phyloP scores from a whole-genome alignment of 2,888 invertebrate genomes.

The Himalopsyche anomala region DNA sequence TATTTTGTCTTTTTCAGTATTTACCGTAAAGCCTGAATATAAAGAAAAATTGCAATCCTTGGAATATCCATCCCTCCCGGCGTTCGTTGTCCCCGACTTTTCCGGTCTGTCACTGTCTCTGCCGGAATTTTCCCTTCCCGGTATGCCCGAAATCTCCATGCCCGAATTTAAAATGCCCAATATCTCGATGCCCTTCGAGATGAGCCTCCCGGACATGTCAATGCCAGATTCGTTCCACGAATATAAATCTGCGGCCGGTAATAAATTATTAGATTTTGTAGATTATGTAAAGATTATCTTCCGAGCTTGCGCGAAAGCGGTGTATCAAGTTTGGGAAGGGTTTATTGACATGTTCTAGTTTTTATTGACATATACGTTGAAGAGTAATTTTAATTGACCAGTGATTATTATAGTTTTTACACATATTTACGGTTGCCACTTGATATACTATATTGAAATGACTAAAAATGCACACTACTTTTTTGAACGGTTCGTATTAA shows the following conservation, averaged over 20 bases:
- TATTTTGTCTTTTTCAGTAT: constrained; percentile 59
- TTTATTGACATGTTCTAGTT: constrained; percentile 32
- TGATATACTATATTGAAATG: too few relatives aligned
- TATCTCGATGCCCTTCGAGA: constrained; percentile 58
- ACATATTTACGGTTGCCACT: too few relatives aligned
- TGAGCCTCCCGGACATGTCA: constrained; percentile 69
- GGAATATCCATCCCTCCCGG: constrained; percentile 49
- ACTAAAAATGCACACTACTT: too few relatives aligned
- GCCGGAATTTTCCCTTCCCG: constrained; percentile 64
- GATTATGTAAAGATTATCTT: constrained; percentile 70
- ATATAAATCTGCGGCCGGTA: constrained; percentile 74
- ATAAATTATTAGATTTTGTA: constrained; percentile 75
- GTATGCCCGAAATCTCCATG: constrained; percentile 67
- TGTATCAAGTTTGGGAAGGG: constrained; percentile 22
- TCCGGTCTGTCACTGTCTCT: constrained; percentile 67
- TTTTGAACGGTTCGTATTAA: too few relatives aligned
- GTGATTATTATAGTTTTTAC: too few relatives aligned
- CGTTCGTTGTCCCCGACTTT: constrained; percentile 67
- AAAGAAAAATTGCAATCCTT: constrained; percentile 57
- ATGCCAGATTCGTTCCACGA: constrained; percentile 71
- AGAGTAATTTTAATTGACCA: too few relatives aligned
- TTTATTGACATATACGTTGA: too few relatives aligned
- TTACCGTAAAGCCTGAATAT: constrained; percentile 61
- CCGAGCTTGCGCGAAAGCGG: constrained; percentile 28
- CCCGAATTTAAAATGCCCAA: constrained; percentile 68